Evolutionary conservation across 2,888 invertebrate genomes (phyloP).

Genomic region (Cinara cedri): DNA sequence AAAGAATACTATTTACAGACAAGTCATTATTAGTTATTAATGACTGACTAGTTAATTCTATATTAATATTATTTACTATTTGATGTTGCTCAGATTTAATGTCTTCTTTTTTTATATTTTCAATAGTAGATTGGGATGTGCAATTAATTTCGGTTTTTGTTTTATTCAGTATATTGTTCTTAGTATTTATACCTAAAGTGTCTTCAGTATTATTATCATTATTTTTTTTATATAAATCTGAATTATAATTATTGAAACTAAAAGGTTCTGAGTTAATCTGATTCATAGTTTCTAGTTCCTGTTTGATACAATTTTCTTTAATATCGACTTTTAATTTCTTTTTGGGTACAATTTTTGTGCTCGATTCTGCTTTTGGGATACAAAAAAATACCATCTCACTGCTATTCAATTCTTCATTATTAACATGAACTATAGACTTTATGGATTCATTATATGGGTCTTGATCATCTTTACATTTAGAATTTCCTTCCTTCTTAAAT

Average conservation of each 20-base stretch:
- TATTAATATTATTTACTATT: background rate
- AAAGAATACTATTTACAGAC: background rate
- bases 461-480: slow-evolving; percentile 49
- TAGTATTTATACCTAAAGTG: background rate
- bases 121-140: background rate
- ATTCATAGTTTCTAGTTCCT: slow-evolving; percentile 4
- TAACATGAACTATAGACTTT: slow-evolving; percentile 54
- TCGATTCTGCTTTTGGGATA: slow-evolving; percentile 43
- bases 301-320: slow-evolving; percentile 4
- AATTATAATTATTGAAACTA: slow-evolving; percentile 2
- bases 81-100: background rate
- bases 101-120: background rate
- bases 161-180: background rate
- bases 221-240: background rate
- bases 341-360: slow-evolving; percentile 17
- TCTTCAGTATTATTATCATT: background rate
- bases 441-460: slow-evolving; percentile 19
- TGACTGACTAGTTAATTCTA: background rate
- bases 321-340: slow-evolving; percentile 39
- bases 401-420: slow-evolving; percentile 43
- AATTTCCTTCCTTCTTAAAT: slow-evolving; percentile 48
- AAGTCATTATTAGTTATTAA: background rate
- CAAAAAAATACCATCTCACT: slow-evolving; percentile 55
- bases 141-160: background rate
- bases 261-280: background rate